Evolutionary conservation across 2,113 vertebrate species (phyloP).

Genomic region (Columba livia): DNA sequence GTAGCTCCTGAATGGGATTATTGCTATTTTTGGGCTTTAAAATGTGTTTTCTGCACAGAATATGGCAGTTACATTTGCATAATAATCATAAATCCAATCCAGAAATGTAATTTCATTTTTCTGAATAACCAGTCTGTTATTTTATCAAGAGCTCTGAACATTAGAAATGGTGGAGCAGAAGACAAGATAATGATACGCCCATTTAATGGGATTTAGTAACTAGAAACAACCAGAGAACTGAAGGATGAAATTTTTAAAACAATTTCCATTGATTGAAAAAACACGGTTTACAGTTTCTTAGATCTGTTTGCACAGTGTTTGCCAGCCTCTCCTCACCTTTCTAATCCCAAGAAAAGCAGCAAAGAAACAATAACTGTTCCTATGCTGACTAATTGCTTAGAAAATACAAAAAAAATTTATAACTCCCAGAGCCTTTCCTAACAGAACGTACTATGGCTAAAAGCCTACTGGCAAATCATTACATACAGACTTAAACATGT

Average conservation of each 20-base stretch:
- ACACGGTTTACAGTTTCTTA: neutral
- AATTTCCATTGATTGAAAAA: conserved; percentile 15
- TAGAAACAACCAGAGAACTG: conserved; percentile 11
- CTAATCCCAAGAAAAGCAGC: neutral
- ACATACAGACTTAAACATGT: neutral
- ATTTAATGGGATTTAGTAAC: conserved; percentile 28
- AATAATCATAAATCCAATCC: conserved; percentile 71
- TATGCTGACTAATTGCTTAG: neutral
- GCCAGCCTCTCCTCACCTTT: neutral
- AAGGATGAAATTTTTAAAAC: conserved; percentile 7
- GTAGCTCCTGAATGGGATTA: conserved; percentile 66
- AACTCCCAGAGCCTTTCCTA: neutral
- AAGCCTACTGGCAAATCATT: neutral
- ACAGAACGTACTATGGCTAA: neutral
- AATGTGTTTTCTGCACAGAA: conserved; percentile 63
- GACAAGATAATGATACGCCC: conserved; percentile 27
- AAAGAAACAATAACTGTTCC: neutral
- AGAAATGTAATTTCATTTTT: conserved; percentile 70
- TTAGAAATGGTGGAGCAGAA: conserved; percentile 25
- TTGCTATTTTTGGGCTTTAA: conserved; percentile 47
- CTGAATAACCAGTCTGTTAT: conserved; percentile 62
- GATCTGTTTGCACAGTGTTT: neutral
- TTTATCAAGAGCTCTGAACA: conserved; percentile 29
- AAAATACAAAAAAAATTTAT: neutral
- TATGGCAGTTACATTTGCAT: conserved; percentile 75